These are phyloP conservation scores for Phasia obesa DNA, from an alignment of 2,888 invertebrate species.

Conservation along the genomic window DNA sequence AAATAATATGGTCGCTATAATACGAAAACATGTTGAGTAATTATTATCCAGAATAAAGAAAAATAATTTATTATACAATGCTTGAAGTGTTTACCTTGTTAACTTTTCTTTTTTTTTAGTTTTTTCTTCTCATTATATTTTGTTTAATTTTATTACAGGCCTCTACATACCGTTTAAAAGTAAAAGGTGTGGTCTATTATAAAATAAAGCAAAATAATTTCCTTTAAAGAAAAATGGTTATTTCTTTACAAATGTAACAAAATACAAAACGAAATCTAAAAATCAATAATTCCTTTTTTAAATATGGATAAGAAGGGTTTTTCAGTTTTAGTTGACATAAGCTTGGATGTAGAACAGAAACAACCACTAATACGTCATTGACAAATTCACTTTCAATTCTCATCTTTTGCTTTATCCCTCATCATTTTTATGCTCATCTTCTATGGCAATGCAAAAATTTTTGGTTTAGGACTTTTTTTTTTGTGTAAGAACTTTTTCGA, in stretches of 20 bases:
- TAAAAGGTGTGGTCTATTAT: slow-evolving; percentile 23
- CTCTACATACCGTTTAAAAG: background rate
- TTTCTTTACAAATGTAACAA: background rate
- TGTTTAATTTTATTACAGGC: slow-evolving; percentile 6
- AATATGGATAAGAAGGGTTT: background rate
- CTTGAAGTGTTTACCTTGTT: slow-evolving; percentile 17
- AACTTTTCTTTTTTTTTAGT: background rate
- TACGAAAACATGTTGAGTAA: no score
- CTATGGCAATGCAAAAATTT: no score
- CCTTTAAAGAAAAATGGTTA: background rate
- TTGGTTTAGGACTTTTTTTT: no score
- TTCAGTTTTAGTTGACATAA: background rate
- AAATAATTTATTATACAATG: slow-evolving; percentile 21
- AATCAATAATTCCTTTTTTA: background rate
- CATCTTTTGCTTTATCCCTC: background rate
- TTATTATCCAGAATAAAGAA: no score
- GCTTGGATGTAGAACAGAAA: background rate
- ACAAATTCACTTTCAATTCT: background rate
- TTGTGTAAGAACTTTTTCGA: no score
- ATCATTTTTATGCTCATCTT: background rate
- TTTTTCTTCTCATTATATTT: background rate
- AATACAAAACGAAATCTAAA: background rate
- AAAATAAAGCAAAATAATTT: background rate
- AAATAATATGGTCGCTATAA: no score
- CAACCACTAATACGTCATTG: background rate